These are phyloP conservation scores for Patiria miniata DNA, from an alignment of 35 echinoderm and acorn worm species.

Conservation along the genomic window DNA sequence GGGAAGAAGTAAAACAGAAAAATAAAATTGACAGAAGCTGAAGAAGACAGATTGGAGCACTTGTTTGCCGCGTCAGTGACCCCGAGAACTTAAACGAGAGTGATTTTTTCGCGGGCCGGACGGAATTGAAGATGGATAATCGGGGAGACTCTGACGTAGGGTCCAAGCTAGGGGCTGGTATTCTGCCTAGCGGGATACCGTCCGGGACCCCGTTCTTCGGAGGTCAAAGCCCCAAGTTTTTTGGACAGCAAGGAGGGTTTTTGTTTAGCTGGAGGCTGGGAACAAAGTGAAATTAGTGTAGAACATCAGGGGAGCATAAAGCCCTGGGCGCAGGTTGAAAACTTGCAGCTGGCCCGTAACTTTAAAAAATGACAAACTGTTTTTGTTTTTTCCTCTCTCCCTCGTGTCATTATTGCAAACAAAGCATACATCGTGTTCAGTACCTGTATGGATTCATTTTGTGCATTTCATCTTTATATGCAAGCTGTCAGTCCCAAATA, in stretches of 20 bases:
- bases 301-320: conserved; percentile 6
- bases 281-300: conserved; percentile 6
- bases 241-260: neutral
- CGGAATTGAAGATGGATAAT: conserved; percentile 6
- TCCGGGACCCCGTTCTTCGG: neutral
- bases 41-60: neutral
- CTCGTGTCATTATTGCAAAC: too few species aligned
- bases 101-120: neutral
- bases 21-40: neutral
- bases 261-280: neutral
- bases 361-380: neutral
- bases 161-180: neutral
- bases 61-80: conserved; percentile 1
- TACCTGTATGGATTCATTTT: too few species aligned
- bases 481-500: too few species aligned
- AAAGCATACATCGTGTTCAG: too few species aligned
- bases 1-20: neutral
- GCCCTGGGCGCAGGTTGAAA: neutral
- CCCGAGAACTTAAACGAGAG: neutral
- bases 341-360: neutral
- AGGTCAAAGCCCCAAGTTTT: conserved; percentile 3
- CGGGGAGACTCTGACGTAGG: neutral
- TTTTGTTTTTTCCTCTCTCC: too few species aligned
- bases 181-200: conserved; percentile 5
- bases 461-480: too few species aligned